A percentile compares a stretch with the other conserved stretches of the same genome.
Conservation (phyloP, 2,888 invertebrate genomes). For the Cerastoderma edule region DNA sequence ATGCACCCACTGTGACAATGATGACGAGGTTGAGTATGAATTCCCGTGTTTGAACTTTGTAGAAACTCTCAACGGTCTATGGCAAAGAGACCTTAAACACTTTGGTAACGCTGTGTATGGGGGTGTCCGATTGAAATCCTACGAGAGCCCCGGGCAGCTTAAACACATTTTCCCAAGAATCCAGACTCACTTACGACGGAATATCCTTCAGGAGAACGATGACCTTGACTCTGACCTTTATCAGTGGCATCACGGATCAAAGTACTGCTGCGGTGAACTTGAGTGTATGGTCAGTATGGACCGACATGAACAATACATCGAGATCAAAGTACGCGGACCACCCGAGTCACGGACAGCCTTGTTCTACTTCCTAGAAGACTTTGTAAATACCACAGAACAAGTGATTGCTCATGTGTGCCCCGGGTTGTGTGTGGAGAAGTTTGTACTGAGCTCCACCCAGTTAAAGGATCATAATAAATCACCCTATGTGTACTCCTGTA, state of each 20-base stretch:
- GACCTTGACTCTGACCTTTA: slow-evolving; percentile 88
- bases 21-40: slow-evolving; percentile 90
- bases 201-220: slow-evolving; percentile 75
- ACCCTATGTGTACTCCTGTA: slow-evolving; percentile 78
- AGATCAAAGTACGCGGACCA: slow-evolving; percentile 89
- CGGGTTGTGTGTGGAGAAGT: slow-evolving; percentile 88
- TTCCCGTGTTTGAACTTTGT: slow-evolving; percentile 89
- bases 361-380: slow-evolving; percentile 89
- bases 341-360: slow-evolving; percentile 81
- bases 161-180: slow-evolving; percentile 89
- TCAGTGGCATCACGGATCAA: slow-evolving; percentile 90
- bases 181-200: slow-evolving; percentile 87
- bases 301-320: slow-evolving; percentile 85
- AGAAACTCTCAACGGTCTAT: slow-evolving; percentile 88
- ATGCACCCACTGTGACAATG: slow-evolving; percentile 89
- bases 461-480: slow-evolving; percentile 71
- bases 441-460: slow-evolving; percentile 87
- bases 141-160: slow-evolving; percentile 86
- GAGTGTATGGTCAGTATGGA: slow-evolving; percentile 89
- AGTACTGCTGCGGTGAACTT: slow-evolving; percentile 88
- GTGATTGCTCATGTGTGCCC: slow-evolving; percentile 88
- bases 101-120: slow-evolving; percentile 86
- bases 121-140: slow-evolving; percentile 86
- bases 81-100: slow-evolving; percentile 85
- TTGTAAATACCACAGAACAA: slow-evolving; percentile 87